Evolutionary conservation across 2,113 vertebrate species (phyloP), one percentile per base, ranked within the genome.

Genomic region (Gnathonemus echidnorhynchus): DNA sequence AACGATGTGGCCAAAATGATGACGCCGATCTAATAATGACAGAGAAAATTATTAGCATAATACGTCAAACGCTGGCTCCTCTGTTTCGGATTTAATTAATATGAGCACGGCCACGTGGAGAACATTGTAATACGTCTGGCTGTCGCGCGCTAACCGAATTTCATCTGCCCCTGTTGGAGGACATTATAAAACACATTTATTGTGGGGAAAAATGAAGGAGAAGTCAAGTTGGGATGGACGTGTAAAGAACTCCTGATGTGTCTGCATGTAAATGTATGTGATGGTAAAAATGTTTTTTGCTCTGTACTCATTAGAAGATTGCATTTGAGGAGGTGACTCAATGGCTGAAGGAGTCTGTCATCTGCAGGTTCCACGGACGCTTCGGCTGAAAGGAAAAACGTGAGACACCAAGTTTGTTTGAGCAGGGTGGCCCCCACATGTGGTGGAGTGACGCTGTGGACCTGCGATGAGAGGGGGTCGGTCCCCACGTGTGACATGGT

Each of bases 31-130:
- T 45, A 77, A 90, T 87, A 80, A 87, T 87, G 85, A 90, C 89
- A 89, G 89, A 80, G 27, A 74, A 87, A 87, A 90, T 90, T 77
- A 90, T 87, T 88, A 77, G 86, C 85, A 90, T 90, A 74, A 87
- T 90, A 74, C 86, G 62, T 87, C 89, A 90, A 74, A 42, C 11
- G 80, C 89, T 50, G 85, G 31, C 84, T 90, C 84, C n/a, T 53
- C 66, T 77, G 86, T 52, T 87, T 90, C 31, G n/a, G 45, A 88
- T 77, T 49, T 90, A 87, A 90, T 90, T 90, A 90, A 88, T 87
- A 90, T 42, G 62, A 90, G 85, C 89, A 80, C 49, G 35, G 89
- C 62, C 19, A 87, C 31, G 42, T 52, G 11, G 24, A 50, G 89
- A n/a, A 7, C 50, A 21, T 19, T 48, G 53, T 90, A 24, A 90